A percentile compares a stretch with the other conserved stretches of the same genome.
Evolutionary conservation across 2,888 invertebrate genomes (phyloP).

Genomic region (Caenorhabditis drosophilae): DNA sequence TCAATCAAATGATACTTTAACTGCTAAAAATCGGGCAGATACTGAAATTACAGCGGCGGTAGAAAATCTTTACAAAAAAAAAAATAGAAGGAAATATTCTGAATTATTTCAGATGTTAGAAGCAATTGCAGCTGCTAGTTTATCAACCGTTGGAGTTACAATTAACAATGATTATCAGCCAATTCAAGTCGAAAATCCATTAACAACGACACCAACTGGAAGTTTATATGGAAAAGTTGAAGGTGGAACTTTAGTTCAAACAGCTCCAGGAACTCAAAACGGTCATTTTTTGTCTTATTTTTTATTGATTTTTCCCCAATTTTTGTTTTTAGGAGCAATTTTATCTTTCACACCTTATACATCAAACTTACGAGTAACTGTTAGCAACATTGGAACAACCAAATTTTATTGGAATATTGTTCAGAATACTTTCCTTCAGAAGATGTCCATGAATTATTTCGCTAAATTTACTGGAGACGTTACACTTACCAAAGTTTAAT

Average conservation of each 20-base stretch:
- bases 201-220: slow-evolving; percentile 36
- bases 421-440: slow-evolving; percentile 54
- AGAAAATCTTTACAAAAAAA: neutral
- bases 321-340: too few species aligned
- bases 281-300: slow-evolving; percentile 21
- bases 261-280: slow-evolving; percentile 36
- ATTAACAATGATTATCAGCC: slow-evolving; percentile 45
- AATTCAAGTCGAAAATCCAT: slow-evolving; percentile 47
- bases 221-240: slow-evolving; percentile 52
- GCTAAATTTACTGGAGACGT: slow-evolving; percentile 48
- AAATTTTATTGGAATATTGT: slow-evolving; percentile 56
- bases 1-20: slow-evolving; percentile 47
- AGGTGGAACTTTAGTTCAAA: slow-evolving; percentile 48
- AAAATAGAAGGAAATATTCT: neutral
- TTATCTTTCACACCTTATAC: slow-evolving; percentile 36
- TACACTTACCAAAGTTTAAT: slow-evolving; percentile 38
- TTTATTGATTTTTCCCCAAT: too few species aligned
- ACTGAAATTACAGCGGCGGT: slow-evolving; percentile 51
- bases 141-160: slow-evolving; percentile 39
- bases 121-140: slow-evolving; percentile 41
- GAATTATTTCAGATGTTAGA: slow-evolving; percentile 45
- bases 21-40: slow-evolving; percentile 43
- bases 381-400: slow-evolving; percentile 32
- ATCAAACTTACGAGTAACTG: slow-evolving; percentile 23
- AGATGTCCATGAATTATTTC: slow-evolving; percentile 49